Percentiles rank a stretch among this genome's conserved stretches.
Evolutionary conservation across 2,797 vertebrate genomes (phyloP).

Genomic region (Microctenopoma stevenorrisi): DNA sequence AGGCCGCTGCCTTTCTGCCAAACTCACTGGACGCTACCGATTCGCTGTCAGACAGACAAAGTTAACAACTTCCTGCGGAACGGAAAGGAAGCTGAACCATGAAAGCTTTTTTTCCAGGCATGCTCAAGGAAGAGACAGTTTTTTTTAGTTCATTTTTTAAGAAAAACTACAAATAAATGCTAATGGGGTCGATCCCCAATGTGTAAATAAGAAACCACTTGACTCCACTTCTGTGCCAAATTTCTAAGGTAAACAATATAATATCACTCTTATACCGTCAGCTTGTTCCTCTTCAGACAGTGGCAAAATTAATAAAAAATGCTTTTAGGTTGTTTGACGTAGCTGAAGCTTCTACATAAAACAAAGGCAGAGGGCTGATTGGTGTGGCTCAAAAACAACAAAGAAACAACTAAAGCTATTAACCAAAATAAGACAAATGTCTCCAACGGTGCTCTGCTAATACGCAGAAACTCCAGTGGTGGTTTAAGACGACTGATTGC

Average conservation of each 20-base stretch:
- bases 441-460: slow-evolving; percentile 1
- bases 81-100: background rate
- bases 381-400: slow-evolving; percentile 3
- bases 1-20: background rate
- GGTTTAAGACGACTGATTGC: slow-evolving; percentile 3
- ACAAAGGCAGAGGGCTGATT: slow-evolving; percentile 15
- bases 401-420: slow-evolving; percentile 11
- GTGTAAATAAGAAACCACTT: background rate
- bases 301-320: background rate
- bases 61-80: too few relatives aligned
- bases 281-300: background rate
- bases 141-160: background rate
- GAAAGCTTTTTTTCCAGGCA: background rate
- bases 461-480: slow-evolving; percentile 26
- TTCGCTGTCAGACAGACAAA: background rate
- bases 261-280: background rate
- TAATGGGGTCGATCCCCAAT: background rate
- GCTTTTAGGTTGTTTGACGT: background rate
- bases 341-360: slow-evolving; percentile 16
- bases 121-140: background rate
- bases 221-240: background rate
- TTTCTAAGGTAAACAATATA: background rate
- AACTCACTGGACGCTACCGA: background rate
- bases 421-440: slow-evolving; percentile 5
- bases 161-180: background rate